These are phyloP conservation scores for Myiotriccus ornatus DNA, from an alignment of 2,797 vertebrate genomes.

Conservation along the genomic window DNA sequence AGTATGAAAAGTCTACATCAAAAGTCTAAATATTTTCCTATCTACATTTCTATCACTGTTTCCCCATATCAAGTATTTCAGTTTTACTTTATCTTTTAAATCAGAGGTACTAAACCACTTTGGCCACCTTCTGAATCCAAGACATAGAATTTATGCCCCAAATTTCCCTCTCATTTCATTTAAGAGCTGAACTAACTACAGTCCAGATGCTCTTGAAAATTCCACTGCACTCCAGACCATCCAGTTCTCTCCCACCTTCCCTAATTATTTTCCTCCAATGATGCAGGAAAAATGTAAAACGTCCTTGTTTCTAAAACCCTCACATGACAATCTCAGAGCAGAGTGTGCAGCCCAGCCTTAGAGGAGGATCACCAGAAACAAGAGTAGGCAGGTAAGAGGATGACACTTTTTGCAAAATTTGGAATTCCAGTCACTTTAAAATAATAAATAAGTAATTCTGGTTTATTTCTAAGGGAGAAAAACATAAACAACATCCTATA, in stretches of 20 bases:
- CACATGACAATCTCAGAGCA: not conserved
- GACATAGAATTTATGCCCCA: not conserved
- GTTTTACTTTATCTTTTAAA: not conserved
- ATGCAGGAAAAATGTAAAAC: not conserved
- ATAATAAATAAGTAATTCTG: not conserved
- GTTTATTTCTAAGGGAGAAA: not conserved
- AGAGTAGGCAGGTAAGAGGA: not conserved
- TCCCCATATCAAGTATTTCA: not conserved
- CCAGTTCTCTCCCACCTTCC: not conserved
- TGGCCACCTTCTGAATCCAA: not conserved
- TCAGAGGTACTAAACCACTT: not conserved
- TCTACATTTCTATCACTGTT: not conserved
- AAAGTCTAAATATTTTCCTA: not conserved
- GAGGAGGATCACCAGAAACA: not conserved
- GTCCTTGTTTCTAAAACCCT: rapidly evolving
- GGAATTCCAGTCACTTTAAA: not conserved
- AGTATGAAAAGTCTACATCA: not conserved
- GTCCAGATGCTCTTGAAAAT: not conserved
- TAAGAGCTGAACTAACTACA: not conserved
- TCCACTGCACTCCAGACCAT: not conserved
- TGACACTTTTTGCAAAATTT: not conserved
- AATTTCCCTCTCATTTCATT: not conserved
- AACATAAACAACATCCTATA: not conserved
- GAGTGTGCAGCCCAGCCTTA: not conserved
- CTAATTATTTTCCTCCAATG: not conserved